phyloP scores from a whole-genome alignment of 2,797 vertebrate genomes.

The Hydrocynus forskahlii region DNA sequence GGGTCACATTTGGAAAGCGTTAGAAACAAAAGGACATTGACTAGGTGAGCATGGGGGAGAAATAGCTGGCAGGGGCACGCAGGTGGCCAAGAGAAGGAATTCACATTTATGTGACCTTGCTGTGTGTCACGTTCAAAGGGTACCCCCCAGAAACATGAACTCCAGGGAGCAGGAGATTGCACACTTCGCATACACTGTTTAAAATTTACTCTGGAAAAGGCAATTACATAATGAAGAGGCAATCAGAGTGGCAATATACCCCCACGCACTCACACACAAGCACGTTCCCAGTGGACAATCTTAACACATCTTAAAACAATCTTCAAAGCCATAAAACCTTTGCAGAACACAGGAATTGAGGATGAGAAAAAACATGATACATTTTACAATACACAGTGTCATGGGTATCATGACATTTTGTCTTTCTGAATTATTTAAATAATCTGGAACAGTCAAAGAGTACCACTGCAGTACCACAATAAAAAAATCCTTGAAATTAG shows the following conservation, averaged over 20 bases:
- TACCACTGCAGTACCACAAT: no score
- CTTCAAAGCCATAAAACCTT: neutral
- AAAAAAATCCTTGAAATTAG: no score
- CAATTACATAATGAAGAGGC: constrained; percentile 67
- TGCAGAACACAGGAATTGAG: no score
- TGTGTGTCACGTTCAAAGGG: constrained; percentile 61
- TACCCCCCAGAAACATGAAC: constrained; percentile 57
- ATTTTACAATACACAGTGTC: no score
- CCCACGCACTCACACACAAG: constrained; percentile 16
- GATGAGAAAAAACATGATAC: neutral
- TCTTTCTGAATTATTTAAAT: no score
- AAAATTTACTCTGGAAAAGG: constrained; percentile 65
- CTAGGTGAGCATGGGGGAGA: constrained; percentile 42
- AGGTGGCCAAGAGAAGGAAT: constrained; percentile 62
- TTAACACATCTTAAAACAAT: neutral
- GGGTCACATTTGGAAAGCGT: constrained; percentile 75
- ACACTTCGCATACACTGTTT: constrained; percentile 69
- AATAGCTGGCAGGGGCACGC: constrained; percentile 55
- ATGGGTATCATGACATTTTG: no score
- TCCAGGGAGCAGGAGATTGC: constrained; percentile 56
- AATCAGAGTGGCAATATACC: constrained; percentile 50
- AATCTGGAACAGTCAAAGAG: no score
- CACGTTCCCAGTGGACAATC: constrained; percentile 22
- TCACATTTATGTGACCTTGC: constrained; percentile 54
- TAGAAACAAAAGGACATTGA: constrained; percentile 67